Base-by-base conservation (phyloP, 2,888 invertebrate species). In the Microplitis manilae region DNA sequence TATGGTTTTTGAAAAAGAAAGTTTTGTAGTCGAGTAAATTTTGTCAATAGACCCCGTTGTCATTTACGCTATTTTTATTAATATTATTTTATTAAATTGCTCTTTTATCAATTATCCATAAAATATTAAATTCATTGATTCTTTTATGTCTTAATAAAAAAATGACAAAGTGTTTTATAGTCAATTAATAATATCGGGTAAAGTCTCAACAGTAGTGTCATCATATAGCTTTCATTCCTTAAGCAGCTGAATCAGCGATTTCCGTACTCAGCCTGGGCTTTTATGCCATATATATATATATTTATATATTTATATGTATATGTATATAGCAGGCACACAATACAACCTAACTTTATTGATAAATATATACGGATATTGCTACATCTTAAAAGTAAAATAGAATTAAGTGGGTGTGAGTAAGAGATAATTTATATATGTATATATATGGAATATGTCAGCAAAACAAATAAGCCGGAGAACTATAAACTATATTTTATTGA, bases 161-260 rank as follows among this genome's bases (percentile, higher is more conserved):
- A 50, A 50, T 73, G 30, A 20, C 73, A 65, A 64, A 62, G 13
- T 38, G 30, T 65, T 30, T 65, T 65, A 65, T 65, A 65, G 38
- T 73, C 73, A 65, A 73, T 73, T 73, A 67, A 73, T 73, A n/a
- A 67, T 38, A 50, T 73, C 65, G n/a, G 30, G 61, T 17, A 41
- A 50, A 73, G 65, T 39, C 38, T 61, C 39, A 15, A 62, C 15
- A 71, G 59, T 15, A 41, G 68, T 38, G 64, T 40, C 9, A 73
- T 64, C 6, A 39, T 64, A 73, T 68, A 65, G 50, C 65, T 59
- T 30, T 30, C 0, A 30, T 30, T 38, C 70, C 50, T 50, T 50
- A 50, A 50, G 59, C 17, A 50, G 75, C 77, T 79, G 79, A 79
- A 67, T 77, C 77, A 67, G 71, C 79, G 68, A 77, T 79, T 74